Base-by-base conservation (phyloP, 2,113 vertebrate species). In the Microtus pennsylvanicus region DNA sequence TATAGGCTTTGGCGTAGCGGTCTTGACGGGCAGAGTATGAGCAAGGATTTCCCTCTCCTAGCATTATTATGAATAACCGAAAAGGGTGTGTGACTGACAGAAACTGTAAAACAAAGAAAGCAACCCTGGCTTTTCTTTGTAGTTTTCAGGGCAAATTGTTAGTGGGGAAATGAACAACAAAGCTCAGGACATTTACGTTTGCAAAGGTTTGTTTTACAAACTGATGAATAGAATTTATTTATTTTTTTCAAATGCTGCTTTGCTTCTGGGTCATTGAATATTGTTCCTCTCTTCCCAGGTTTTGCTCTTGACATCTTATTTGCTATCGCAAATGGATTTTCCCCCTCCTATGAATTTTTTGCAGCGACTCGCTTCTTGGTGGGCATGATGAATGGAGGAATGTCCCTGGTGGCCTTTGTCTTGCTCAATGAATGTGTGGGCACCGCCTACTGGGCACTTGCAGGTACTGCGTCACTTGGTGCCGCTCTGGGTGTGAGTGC, bases 321-420 rank as follows among this genome's bases (percentile, higher is more conserved):
- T 98, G 98, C 98, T 38, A 78, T 99, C 76, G 98, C 98, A 95
- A 99, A 99, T 89, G 99, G 98, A 55, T 98, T 99, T 91, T 98
- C 99, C 4, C 99, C 99, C 5, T 98, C 99, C 0, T 99, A 99
- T 3, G 98, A 98, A 67, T 98, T 99, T 95, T 99, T 99, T 89
- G 98, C 98, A 0, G 0, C 95, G 75, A 98, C 98, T 75, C 98
- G 99, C 61, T 99, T 99, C 97, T 94, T 99, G 95, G 99, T 99
- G 47, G 99, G 99, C 50, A 24, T 98, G 95, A 99, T 99, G 98
- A 99, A 99, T 77, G 99, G 99, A 87, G 99, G 99, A 81, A 99
- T 99, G 99, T 98, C 99, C 0, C 98, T 99, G 96, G 99, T 99
- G 90, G 98, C 99, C 94, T 99, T 99, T 97, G 99, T 99, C 93